Base-by-base conservation (phyloP, 92 coral and sea anemone species). In the Epizoanthus ramosus region DNA sequence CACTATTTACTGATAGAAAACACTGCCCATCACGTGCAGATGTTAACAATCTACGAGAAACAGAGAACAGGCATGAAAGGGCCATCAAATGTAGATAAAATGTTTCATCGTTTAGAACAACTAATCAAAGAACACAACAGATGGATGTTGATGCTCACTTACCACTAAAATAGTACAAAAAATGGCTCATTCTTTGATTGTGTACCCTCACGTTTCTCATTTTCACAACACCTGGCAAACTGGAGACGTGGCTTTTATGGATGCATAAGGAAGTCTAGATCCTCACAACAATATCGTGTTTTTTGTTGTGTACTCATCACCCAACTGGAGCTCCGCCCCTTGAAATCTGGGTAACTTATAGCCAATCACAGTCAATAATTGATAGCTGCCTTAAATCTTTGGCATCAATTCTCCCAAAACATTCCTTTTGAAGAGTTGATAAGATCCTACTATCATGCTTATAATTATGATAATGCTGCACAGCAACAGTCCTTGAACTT, bases 361-460 rank as follows among this genome's bases (percentile, higher is more conserved):
- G 91, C 58, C 80, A 83, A 63, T 65, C 89, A n/a, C 76, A 83
- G 74, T 5, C 63, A 39, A 69, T 69, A 3, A 66, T 59, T 0
- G 56, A 54, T 63, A 68, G 43, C 1, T 68, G 91, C 56, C 56
- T 85, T 1, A 80, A 76, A 3, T 5, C 14, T 19, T 50, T 81
- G 67, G n/a, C 65, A 56, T 9, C 17, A 4, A 41, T 91, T 19
- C 81, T 91, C 3, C 92, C 90, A 8, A 54, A 54, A 2, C 81
- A 85, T 88, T 92, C 90, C n/a, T 91, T 88, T 86, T 89, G 90
- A 47, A n/a, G n/a, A n/a, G n/a, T n/a, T n/a, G n/a, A n/a, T n/a
- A n/a, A n/a, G n/a, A n/a, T n/a, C n/a, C n/a, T n/a, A n/a, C n/a
- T n/a, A n/a, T n/a, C n/a, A n/a, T n/a, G n/a, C n/a, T n/a, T n/a